Evolutionary conservation across 2,113 vertebrate species (phyloP), one percentile per base, ranked within the genome.

Genomic region (Sinocyclocheilus anshuiensis): DNA sequence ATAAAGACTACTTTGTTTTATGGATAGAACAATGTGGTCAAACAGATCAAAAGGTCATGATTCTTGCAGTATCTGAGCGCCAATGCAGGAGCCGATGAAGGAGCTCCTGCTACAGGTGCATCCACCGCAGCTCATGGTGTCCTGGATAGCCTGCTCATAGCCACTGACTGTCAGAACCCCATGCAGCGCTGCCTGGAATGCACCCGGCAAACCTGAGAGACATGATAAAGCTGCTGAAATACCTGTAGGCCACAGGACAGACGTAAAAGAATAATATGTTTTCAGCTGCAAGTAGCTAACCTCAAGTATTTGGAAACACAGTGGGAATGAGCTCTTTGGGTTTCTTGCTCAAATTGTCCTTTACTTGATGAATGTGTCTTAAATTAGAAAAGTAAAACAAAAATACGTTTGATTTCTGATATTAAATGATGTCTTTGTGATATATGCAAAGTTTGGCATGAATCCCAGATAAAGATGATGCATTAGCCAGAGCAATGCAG

Each of bases 101-200:
- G 94, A 94, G 29, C 91, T 91, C 89, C 95, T 90, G 88, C 94
- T 95, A 83, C 92, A 92, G 88, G 93, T 94, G 92, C 94, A 95
- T 26, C 94, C 95, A n/a, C 95, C 95, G 9, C 94, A 94, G 88
- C 91, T 87, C 92, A 94, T 95, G 87, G 92, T 94, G 57, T 94
- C 93, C 84, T 93, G 91, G 86, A 95, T 20, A 4, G 94, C 94
- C 89, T 92, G 82, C 69, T 93, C 91, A 10, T 92, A 94, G 13
- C 82, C 74, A 18, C n/a, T 77, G 48, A 91, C 93, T 48, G 92
- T 94, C 91, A 95, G 93, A 89, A 94, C 91, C 53, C 93, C 94
- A 48, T 95, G 94, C 81, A 95, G 88, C 12, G 93, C 94, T 87
- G 93, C 94, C 87, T 95, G 93, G 91, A 95, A 95, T 0, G 93